Percentiles rank a stretch among this genome's conserved stretches.
Conservation (phyloP, 2,888 invertebrate genomes). For the Leptopterna dolabrata region DNA sequence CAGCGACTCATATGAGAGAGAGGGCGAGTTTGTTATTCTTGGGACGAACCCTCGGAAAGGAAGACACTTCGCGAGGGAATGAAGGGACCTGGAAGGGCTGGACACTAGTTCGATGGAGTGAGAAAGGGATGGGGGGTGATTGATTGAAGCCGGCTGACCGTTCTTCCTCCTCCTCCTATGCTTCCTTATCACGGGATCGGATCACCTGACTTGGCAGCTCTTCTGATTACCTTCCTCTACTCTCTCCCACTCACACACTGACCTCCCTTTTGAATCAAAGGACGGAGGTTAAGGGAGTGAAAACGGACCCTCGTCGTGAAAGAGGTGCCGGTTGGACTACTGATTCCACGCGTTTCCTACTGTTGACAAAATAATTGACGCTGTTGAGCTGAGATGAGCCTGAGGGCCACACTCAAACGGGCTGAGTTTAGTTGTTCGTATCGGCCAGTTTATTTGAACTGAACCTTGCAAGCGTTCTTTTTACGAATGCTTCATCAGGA, state of each 20-base stretch:
- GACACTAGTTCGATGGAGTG: background rate
- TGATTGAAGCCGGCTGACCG: conserved; percentile 45
- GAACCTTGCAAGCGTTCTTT: too few relatives aligned
- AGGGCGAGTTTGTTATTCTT: conserved; percentile 13
- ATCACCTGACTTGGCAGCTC: conserved; percentile 52
- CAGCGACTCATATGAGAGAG: background rate
- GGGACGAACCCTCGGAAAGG: background rate
- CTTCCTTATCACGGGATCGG: conserved; percentile 19
- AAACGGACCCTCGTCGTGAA: background rate
- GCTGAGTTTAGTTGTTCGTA: too few relatives aligned
- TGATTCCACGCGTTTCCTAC: conserved; percentile 5
- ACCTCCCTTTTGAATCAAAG: conserved; percentile 25
- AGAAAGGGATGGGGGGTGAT: conserved; percentile 12
- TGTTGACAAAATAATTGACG: background rate
- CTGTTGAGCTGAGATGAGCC: background rate
- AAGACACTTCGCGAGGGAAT: background rate
- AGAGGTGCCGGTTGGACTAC: background rate
- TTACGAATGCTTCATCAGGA: too few relatives aligned
- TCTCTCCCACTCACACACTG: background rate
- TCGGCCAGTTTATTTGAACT: too few relatives aligned
- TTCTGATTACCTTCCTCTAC: conserved; percentile 36
- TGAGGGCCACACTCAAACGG: too few relatives aligned
- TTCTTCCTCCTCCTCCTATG: conserved; percentile 18
- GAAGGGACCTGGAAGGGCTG: background rate
- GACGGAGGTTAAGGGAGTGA: background rate